These are phyloP conservation scores for Laticauda laticaudata DNA, from an alignment of 2,113 vertebrate species.

Conservation along the genomic window DNA sequence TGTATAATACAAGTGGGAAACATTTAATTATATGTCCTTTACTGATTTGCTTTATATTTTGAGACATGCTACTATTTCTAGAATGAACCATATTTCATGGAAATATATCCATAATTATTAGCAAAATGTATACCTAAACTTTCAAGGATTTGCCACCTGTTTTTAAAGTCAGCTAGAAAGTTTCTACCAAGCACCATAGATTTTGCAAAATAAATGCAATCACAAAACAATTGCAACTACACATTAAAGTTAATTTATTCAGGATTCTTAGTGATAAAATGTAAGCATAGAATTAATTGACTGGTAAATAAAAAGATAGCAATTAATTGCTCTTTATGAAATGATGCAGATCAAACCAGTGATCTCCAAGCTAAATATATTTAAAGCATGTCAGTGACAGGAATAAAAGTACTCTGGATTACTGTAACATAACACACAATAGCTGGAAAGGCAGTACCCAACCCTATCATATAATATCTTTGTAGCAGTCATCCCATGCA, in stretches of 20 bases:
- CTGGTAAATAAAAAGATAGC: constrained; percentile 39
- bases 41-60: not conserved
- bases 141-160: not conserved
- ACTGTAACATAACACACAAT: constrained; percentile 30
- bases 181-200: constrained; percentile 17
- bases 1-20: not conserved
- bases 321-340: constrained; percentile 49
- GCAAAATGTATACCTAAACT: not conserved
- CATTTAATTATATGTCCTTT: not conserved
- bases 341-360: constrained; percentile 4
- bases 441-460: not conserved
- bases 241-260: not conserved
- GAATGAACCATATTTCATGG: not conserved
- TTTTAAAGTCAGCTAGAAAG: not conserved
- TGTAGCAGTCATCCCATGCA: not conserved
- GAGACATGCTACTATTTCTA: accelerated
- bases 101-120: not conserved
- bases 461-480: not conserved
- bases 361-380: constrained; percentile 43
- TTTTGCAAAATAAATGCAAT: not conserved
- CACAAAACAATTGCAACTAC: not conserved
- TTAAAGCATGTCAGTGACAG: constrained; percentile 30
- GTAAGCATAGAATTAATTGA: not conserved
- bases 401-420: constrained; percentile 37
- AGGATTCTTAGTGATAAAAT: not conserved